Evolutionary conservation across 2,113 vertebrate genomes (phyloP), one percentile per base, ranked within the genome.

Genomic region (Passer domesticus): DNA sequence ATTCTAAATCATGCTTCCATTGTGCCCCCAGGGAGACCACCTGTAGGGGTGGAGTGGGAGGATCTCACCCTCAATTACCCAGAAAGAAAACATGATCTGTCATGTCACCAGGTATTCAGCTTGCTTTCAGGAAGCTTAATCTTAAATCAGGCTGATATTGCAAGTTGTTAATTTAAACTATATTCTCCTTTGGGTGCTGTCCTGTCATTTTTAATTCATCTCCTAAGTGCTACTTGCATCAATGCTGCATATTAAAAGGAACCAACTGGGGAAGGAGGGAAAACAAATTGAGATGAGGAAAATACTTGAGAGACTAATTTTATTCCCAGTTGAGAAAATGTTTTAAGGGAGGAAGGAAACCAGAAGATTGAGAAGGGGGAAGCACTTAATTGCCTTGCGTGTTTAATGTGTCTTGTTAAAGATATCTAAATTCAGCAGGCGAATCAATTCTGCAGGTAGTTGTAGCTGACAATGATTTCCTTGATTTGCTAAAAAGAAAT

Each of bases 161-260:
- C 66, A 94, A 78, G 58, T 39, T 90, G 88, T 92, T 94, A 89
- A 84, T 95, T 94, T 92, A 94, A 96, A 92, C 83, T 89, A 22
- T 64, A n/a, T 93, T 87, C 52, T 92, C 88, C 93, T 93, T 73
- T 83, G 90, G 60, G 88, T 93, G 69, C 77, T 81, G 72, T 74
- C 49, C 47, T 93, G 83, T 95, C 88, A 84, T 82, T 90, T 93
- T 93, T 87, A 94, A 94, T 95, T 93, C 2, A 4, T 63, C 27
- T 93, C 35, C 31, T 73, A 84, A 95, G 69, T 82, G 62, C 41
- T 83, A 19, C 70, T 82, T 0, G 0, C 87, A 91, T 89, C 56
- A 72, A 20, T 69, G 74, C 66, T 89, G 69, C 64, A 33, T 69
- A 53, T 75, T 24, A 84, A 93, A 67, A 95, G 41, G 41, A 89